Base-by-base conservation (phyloP, 2,888 invertebrate genomes). In the Diplolepis rosae region DNA sequence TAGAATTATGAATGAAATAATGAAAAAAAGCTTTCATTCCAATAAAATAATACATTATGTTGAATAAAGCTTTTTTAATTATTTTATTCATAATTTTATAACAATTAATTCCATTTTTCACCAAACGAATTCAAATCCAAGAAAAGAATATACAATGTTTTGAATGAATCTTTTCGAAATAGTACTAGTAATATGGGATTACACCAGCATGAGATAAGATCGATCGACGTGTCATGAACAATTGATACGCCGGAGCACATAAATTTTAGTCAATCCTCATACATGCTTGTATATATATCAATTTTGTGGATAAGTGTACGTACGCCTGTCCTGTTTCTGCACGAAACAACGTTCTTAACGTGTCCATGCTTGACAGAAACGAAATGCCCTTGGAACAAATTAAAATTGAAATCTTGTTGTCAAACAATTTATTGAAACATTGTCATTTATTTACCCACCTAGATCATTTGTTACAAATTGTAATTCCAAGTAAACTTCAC, bases 151-250 rank as follows among this genome's bases (percentile, higher is more conserved):
- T n/a, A n/a, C n/a, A n/a, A n/a, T n/a, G n/a, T n/a, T n/a, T n/a
- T n/a, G n/a, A n/a, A n/a, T n/a, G n/a, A n/a, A n/a, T n/a, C n/a
- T n/a, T n/a, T n/a, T n/a, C n/a, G n/a, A 39, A n/a, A n/a, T 4
- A 42, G 4, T n/a, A 42, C 0, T 7, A 5, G 5, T n/a, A n/a
- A 42, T 42, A n/a, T n/a, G 13, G n/a, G n/a, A 42, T 28, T 6
- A 28, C 52, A 52, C 7, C n/a, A n/a, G n/a, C n/a, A n/a, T n/a
- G 52, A 28, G 18, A 66, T 45, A n/a, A 42, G 11, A 52, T 48
- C 32, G 42, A 67, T 32, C 13, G 51, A 50, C 27, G 42, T 4
- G 15, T 65, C 65, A 65, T n/a, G 28, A n/a, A 45, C 45, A 30
- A 65, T 45, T 18, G 11, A 45, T 5, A 45, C n/a, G 28, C n/a